A percentile compares a stretch with the other conserved stretches of the same genome.
These are phyloP conservation scores for Zingel zingel DNA, from an alignment of 2,113 vertebrate species.

Conservation along the genomic window DNA sequence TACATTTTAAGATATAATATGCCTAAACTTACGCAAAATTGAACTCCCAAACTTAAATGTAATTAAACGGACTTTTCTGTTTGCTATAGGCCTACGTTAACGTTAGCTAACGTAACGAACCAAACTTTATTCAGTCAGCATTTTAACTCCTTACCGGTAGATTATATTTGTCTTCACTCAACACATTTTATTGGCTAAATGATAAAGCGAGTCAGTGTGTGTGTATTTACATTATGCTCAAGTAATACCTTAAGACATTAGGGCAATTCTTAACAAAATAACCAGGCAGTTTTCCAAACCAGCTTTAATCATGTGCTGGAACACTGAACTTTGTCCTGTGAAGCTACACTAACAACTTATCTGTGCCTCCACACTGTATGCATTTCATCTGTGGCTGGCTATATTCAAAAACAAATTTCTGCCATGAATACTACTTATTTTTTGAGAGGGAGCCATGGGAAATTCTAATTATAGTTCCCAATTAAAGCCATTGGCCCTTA, in stretches of 20 bases:
- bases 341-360: background rate
- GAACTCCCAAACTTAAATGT: background rate
- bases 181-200: background rate
- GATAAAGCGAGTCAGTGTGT: background rate
- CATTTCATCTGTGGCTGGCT: constrained; percentile 3
- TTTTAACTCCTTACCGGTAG: background rate
- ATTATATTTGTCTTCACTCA: background rate
- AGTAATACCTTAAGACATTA: background rate
- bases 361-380: background rate
- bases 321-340: constrained; percentile 72
- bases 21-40: background rate
- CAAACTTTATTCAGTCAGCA: background rate
- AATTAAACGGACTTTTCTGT: too few relatives aligned
- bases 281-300: background rate
- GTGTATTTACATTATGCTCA: background rate
- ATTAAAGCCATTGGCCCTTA: constrained; percentile 67
- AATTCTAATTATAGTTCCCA: constrained; percentile 64
- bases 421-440: background rate
- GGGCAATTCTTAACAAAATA: background rate
- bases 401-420: constrained; percentile 5
- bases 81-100: too few relatives aligned
- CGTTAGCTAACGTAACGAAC: background rate
- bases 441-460: constrained; percentile 42
- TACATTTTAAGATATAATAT: background rate
- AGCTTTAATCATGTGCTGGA: constrained; percentile 64